These are phyloP conservation scores for Plotosus lineatus DNA, from an alignment of 2,113 vertebrate genomes.

Conservation along the genomic window DNA sequence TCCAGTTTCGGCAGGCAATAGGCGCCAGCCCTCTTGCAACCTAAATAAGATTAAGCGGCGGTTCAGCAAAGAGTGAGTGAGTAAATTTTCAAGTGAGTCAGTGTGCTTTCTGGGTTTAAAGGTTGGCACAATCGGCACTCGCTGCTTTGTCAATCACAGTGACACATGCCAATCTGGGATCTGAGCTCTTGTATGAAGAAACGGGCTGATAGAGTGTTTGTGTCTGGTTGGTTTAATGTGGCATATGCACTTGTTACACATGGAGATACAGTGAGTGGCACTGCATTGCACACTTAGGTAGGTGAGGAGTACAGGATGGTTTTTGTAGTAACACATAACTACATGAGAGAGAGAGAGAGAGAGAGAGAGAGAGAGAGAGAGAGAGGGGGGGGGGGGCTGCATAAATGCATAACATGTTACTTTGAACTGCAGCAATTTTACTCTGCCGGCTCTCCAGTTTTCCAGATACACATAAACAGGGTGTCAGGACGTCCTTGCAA, in stretches of 20 bases:
- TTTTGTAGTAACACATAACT: neutral
- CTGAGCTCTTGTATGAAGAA: neutral
- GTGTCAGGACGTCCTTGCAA: slow-evolving; percentile 12
- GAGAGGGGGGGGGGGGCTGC: no score
- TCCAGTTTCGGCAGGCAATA: no score
- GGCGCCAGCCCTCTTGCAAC: no score
- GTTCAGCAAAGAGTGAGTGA: no score
- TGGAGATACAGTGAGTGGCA: no score
- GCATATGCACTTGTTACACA: no score
- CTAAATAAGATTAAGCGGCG: no score
- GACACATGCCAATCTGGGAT: neutral
- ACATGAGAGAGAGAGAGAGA: neutral
- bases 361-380: neutral
- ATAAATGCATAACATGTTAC: slow-evolving; percentile 16
- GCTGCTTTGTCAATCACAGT: no score
- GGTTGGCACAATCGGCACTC: no score
- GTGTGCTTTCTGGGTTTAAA: no score
- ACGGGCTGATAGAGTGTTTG: neutral
- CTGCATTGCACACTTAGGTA: neutral
- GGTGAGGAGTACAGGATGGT: neutral
- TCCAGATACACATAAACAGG: slow-evolving; percentile 9
- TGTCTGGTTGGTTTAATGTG: no score
- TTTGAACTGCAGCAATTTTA: neutral
- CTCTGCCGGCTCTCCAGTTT: neutral
- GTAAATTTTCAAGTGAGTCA: no score